Conservation (phyloP, 2,113 vertebrate genomes). For the Cebus imitator region DNA sequence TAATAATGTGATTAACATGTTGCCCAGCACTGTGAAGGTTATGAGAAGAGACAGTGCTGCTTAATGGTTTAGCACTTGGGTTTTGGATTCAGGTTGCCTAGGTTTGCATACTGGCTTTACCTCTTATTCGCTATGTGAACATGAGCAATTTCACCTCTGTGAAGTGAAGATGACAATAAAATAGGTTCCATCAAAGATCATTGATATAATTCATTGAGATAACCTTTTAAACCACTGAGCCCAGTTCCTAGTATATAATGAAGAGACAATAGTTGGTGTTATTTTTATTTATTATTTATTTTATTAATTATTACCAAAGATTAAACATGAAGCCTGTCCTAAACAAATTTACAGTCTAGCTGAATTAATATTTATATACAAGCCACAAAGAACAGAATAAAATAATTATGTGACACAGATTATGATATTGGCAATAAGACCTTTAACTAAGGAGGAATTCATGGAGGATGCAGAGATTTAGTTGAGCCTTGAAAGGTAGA, state of each 20-base stretch:
- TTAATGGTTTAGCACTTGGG: not conserved
- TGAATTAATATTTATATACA: not conserved
- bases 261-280: not conserved
- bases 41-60: not conserved
- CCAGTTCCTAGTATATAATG: not conserved
- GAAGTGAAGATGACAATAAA: not conserved
- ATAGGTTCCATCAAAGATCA: not conserved
- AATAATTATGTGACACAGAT: not conserved
- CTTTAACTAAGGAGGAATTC: constrained; percentile 19
- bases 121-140: not conserved
- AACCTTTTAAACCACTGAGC: not conserved
- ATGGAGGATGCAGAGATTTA: not conserved
- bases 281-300: not conserved
- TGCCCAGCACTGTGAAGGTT: not conserved
- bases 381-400: not conserved
- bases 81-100: not conserved
- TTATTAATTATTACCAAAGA: not conserved
- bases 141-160: not conserved
- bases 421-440: constrained; percentile 1
- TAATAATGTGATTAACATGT: not conserved
- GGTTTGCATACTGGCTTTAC: not conserved
- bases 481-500: constrained; percentile 10
- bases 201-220: constrained; percentile 37
- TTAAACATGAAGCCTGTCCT: not conserved
- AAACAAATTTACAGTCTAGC: not conserved